Conservation (phyloP, 1,140 invertebrate species). For the Lasaia peninsularis region DNA sequence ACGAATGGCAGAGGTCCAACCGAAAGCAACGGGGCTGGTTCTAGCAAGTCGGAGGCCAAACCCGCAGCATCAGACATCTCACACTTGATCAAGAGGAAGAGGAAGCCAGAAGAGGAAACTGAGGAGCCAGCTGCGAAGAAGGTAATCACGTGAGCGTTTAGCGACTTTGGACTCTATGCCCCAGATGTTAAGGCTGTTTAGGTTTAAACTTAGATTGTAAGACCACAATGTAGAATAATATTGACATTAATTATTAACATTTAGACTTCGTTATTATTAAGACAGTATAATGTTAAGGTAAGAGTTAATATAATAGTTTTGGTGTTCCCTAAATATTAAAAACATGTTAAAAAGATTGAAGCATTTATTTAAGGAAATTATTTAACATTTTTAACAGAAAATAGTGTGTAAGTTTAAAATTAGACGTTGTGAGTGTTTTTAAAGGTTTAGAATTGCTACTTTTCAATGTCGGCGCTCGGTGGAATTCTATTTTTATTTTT, state of each 20-base stretch:
- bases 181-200: slow-evolving; percentile 7
- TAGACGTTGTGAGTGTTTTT: no score
- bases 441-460: no score
- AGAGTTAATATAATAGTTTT: no score
- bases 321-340: no score
- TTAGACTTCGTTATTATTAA: background rate
- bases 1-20: slow-evolving; percentile 49
- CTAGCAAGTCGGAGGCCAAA: slow-evolving; percentile 32
- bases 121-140: slow-evolving; percentile 74
- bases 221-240: background rate
- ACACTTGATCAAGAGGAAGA: slow-evolving; percentile 85
- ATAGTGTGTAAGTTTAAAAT: no score
- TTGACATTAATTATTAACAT: background rate
- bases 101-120: slow-evolving; percentile 79
- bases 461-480: no score
- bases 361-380: no score
- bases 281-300: background rate
- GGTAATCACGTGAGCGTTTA: slow-evolving; percentile 46
- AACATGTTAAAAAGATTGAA: no score
- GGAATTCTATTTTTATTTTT: no score
- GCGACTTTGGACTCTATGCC: slow-evolving; percentile 6
- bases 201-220: background rate
- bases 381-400: no score
- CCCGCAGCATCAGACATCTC: slow-evolving; percentile 80
- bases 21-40: slow-evolving; percentile 62